Evolutionary conservation across 2,888 invertebrate genomes (phyloP).

Genomic region (Lepidocyrtoides sp.): DNA sequence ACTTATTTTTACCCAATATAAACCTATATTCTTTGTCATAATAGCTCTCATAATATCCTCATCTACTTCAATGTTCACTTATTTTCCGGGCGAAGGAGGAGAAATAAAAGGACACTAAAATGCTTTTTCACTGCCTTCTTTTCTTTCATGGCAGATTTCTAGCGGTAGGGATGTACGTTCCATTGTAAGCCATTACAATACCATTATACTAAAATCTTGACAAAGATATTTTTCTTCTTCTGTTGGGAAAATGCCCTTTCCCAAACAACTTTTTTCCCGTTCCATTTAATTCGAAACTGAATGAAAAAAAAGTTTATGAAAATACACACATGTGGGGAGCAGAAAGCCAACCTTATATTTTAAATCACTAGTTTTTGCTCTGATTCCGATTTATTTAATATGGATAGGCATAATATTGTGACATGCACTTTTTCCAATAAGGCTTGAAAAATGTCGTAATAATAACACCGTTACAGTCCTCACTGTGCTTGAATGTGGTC

Average conservation of each 20-base stretch:
- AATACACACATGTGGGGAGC: too few species aligned
- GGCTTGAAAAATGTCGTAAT: constrained; percentile 55
- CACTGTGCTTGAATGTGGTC: constrained; percentile 68
- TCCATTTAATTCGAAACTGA: constrained; percentile 39
- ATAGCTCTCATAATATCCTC: constrained; percentile 49
- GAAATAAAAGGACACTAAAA: constrained; percentile 48
- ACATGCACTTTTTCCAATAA: too few species aligned
- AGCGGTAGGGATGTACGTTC: too few species aligned
- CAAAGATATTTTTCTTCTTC: constrained; percentile 71
- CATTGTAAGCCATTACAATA: constrained; percentile 49
- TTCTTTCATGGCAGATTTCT: too few species aligned
- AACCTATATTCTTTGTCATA: neutral
- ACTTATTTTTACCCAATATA: neutral
- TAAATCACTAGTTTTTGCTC: too few species aligned
- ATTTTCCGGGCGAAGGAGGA: constrained; percentile 63
- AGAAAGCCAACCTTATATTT: too few species aligned
- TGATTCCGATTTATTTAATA: neutral
- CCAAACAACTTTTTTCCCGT: constrained; percentile 62
- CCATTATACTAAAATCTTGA: constrained; percentile 71
- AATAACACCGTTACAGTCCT: constrained; percentile 34
- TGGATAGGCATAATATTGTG: constrained; percentile 50
- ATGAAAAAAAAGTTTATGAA: neutral
- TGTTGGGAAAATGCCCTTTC: constrained; percentile 3
- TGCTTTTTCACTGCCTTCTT: constrained; percentile 49
- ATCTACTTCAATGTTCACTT: constrained; percentile 50